phyloP scores from a whole-genome alignment of 1,140 invertebrate genomes.

The Microplitis demolitor region DNA sequence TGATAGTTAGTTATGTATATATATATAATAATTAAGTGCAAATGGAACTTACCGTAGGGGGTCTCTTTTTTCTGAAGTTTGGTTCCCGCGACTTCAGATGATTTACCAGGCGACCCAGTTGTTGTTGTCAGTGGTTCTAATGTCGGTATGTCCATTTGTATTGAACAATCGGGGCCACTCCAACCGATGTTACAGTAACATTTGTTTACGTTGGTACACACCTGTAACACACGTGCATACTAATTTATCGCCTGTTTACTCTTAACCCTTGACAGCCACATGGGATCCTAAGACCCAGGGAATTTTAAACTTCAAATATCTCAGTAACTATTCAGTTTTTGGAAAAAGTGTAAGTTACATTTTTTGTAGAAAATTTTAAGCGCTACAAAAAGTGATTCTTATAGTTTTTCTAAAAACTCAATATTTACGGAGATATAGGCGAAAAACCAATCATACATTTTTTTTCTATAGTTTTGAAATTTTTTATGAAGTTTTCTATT shows the following conservation, averaged over 20 bases:
- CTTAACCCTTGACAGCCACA: not conserved
- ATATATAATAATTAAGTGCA: conserved; percentile 5
- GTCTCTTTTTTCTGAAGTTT: conserved; percentile 85
- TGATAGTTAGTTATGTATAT: not conserved
- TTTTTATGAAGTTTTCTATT: too few species aligned
- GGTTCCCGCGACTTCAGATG: conserved; percentile 66
- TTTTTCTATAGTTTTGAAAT: too few species aligned
- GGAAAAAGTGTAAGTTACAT: too few species aligned
- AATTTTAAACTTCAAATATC: too few species aligned
- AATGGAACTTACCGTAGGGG: conserved; percentile 76
- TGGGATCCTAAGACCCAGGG: too few species aligned
- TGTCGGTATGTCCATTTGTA: conserved; percentile 70
- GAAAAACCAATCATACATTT: too few species aligned
- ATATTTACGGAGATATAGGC: too few species aligned
- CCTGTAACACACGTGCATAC: conserved; percentile 63
- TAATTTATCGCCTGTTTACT: not conserved
- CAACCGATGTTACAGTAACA: conserved; percentile 91
- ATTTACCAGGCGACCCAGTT: conserved; percentile 55
- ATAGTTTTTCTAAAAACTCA: too few species aligned
- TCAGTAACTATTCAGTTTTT: too few species aligned
- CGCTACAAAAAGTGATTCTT: too few species aligned
- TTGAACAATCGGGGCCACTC: conserved; percentile 88
- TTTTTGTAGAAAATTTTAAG: too few species aligned
- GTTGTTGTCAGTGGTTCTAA: conserved; percentile 58
- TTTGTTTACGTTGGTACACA: conserved; percentile 90